A percentile compares a stretch with the other conserved stretches of the same genome.
Evolutionary conservation across 2,888 invertebrate genomes (phyloP).

Genomic region (Amphipyra tragopoginis): DNA sequence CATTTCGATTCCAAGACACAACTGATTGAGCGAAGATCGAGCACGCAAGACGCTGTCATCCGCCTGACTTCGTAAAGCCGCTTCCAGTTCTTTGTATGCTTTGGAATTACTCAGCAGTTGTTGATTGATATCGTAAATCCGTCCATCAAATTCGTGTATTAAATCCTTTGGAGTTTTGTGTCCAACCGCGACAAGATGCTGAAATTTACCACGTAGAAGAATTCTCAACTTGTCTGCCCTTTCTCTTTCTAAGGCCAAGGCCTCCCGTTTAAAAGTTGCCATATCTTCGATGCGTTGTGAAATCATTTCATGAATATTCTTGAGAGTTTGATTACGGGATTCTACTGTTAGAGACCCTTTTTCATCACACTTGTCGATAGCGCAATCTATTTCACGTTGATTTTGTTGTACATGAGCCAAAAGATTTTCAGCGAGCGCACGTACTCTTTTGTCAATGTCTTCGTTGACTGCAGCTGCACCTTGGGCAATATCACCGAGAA

Average conservation of each 20-base stretch:
- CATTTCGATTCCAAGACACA: conserved; percentile 66
- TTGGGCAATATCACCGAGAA: conserved; percentile 62
- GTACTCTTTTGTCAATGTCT: conserved; percentile 70
- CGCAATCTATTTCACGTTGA: conserved; percentile 70
- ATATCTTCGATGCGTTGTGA: conserved; percentile 65
- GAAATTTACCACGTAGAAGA: conserved; percentile 75
- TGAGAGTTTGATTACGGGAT: conserved; percentile 63
- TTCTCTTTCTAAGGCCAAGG: conserved; percentile 72
- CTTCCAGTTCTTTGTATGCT: conserved; percentile 76
- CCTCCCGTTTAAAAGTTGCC: conserved; percentile 70
- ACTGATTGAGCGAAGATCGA: conserved; percentile 73
- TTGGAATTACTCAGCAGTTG: conserved; percentile 79
- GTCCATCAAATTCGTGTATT: conserved; percentile 79
- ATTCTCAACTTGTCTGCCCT: conserved; percentile 73
- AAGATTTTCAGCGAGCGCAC: conserved; percentile 69
- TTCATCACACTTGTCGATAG: conserved; percentile 60
- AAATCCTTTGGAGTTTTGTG: conserved; percentile 74
- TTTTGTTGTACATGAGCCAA: conserved; percentile 71
- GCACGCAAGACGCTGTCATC: conserved; percentile 67
- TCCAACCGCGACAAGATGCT: conserved; percentile 71
- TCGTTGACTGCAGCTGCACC: conserved; percentile 67
- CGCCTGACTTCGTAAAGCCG: conserved; percentile 70
- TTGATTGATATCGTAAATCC: conserved; percentile 79
- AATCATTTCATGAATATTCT: conserved; percentile 63
- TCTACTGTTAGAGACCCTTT: conserved; percentile 48